Evolutionary conservation across 2,797 vertebrate genomes (phyloP).

Genomic region (Leptoclinus maculatus): DNA sequence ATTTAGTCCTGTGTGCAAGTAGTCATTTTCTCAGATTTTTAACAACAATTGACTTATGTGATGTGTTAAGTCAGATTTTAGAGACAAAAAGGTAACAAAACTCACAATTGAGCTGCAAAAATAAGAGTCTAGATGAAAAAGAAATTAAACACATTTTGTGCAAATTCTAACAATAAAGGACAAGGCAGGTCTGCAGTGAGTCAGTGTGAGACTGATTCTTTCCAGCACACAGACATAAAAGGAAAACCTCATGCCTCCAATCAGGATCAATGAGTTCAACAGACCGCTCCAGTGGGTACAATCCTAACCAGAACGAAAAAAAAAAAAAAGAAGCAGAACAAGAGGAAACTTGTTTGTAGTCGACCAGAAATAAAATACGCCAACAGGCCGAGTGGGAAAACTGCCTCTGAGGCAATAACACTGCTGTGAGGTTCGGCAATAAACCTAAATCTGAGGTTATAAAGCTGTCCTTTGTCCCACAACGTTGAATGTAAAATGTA

Average conservation of each 20-base stretch:
- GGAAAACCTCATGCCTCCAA: slow-evolving; percentile 32
- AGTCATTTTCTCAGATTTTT: background rate
- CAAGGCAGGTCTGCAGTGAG: slow-evolving; percentile 29
- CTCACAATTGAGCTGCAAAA: background rate
- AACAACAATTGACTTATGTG: background rate
- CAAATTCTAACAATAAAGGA: background rate
- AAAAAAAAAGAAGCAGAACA: slow-evolving; percentile 25
- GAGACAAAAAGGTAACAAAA: background rate
- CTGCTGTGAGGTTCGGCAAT: slow-evolving; percentile 32
- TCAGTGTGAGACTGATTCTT: slow-evolving; percentile 38
- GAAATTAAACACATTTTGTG: too few relatives aligned
- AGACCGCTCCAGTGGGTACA: slow-evolving; percentile 34
- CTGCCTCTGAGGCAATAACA: slow-evolving; percentile 22
- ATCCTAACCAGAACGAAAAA: slow-evolving; percentile 26
- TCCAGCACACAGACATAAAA: slow-evolving; percentile 56
- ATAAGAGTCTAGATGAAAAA: too few relatives aligned
- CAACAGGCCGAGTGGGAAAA: slow-evolving; percentile 17
- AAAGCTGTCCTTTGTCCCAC: slow-evolving; percentile 28
- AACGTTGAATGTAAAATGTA: slow-evolving; percentile 1
- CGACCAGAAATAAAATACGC: slow-evolving; percentile 19
- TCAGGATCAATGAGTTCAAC: slow-evolving; percentile 53
- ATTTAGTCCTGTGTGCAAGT: background rate
- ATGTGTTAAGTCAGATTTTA: background rate
- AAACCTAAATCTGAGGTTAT: slow-evolving; percentile 44
- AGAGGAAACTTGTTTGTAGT: slow-evolving; percentile 40